Evolutionary conservation across 64 coral and sea anemone species (phyloP), one percentile per base, ranked within the genome.

Genomic region (Orbicella faveolata): DNA sequence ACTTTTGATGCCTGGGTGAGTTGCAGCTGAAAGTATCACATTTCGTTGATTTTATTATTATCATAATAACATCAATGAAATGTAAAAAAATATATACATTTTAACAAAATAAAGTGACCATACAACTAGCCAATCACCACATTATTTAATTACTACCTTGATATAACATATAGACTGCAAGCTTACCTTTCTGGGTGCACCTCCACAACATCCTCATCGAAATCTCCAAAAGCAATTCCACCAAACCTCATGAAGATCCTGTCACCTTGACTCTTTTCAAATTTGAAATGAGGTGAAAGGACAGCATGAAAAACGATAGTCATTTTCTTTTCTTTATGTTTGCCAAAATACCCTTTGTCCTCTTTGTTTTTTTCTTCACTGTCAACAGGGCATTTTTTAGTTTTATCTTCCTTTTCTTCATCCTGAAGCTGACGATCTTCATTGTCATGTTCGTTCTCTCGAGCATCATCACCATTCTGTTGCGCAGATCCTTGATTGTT

Each of bases 261-360:
- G 55, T 91, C 89, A 16, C 89, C 79, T 63, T 65, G 9, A 25
- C 1, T 53, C 61, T 26, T 3, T 5, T 91, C 80, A 84, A 91
- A 91, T 20, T 91, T 75, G 36, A 91, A 91, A 74, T 91, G 57
- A 76, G 89, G 80, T 26, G 89, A 9, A 54, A 91, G 74, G 23
- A 91, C 57, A 41, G 89, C 89, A 63, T 91, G 89, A 25, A 91
- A 74, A 64, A 77, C 80, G 51, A 91, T 33, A 75, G 80, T 84
- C 70, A 90, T 83, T 41, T 63, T 74, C 30, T 64, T 83, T 52
- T 21, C 37, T 15, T 37, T 68, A 19, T n/a, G 25, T 8, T 39
- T 18, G 7, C 1, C 61, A 84, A 84, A 51, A 21, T 84, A 69
- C 34, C 52, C 81, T 19, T 83, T 44, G 4, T 35, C 9, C 51